Percentiles rank a stretch among this genome's conserved stretches.
Evolutionary conservation across 2,113 vertebrate species (phyloP).

Genomic region (Hydrolagus affinis): DNA sequence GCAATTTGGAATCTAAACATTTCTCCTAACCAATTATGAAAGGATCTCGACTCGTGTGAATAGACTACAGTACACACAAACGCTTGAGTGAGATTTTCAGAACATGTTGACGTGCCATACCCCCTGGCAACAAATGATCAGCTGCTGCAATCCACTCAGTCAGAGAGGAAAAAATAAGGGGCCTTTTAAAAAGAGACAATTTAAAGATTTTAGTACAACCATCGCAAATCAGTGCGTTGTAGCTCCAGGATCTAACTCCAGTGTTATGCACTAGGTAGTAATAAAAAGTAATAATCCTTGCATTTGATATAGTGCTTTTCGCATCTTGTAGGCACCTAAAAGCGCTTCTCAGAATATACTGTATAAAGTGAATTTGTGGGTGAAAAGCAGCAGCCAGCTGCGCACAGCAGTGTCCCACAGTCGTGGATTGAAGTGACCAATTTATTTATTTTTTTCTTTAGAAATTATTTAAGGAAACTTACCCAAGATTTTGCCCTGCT

Average conservation of each 20-base stretch:
- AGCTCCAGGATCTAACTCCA: too few relatives aligned
- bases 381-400: not conserved
- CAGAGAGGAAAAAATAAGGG: not conserved
- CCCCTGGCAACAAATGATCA: not conserved
- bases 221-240: not conserved
- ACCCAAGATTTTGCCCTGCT: too few relatives aligned
- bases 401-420: not conserved
- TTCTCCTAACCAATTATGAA: not conserved
- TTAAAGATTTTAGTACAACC: not conserved
- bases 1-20: not conserved
- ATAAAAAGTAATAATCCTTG: too few relatives aligned
- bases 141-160: not conserved
- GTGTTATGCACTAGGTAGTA: too few relatives aligned
- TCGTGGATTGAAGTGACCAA: too few relatives aligned
- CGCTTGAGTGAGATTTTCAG: not conserved
- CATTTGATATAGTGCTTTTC: too few relatives aligned
- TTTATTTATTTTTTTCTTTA: too few relatives aligned
- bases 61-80: conserved; percentile 1
- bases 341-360: too few relatives aligned
- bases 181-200: not conserved
- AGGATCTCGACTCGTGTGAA: not conserved
- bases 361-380: too few relatives aligned
- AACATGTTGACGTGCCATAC: not conserved
- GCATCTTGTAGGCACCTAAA: too few relatives aligned
- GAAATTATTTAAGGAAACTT: too few relatives aligned